Base-by-base conservation (phyloP, 2,113 vertebrate genomes). In the Loxodonta africana region DNA sequence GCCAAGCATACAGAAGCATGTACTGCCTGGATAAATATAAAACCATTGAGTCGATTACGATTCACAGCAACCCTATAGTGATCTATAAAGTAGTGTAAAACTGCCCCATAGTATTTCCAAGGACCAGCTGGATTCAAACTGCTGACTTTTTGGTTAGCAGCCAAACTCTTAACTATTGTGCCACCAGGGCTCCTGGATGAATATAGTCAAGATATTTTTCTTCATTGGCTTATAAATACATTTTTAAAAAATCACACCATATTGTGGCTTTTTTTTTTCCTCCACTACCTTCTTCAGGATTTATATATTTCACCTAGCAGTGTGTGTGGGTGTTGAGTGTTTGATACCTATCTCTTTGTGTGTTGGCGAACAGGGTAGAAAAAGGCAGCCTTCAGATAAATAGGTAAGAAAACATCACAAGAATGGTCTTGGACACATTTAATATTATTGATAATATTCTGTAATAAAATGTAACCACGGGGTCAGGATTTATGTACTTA, bases 291-390 rank as follows among this genome's bases (percentile, higher is more conserved):
- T 92, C 92, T 97, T 76, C 46, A 95, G 93, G 65, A 86, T 92
- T 96, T 97, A 95, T 94, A 73, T 92, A 94, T 96, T 95, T 96
- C 48, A 95, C 65, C 73, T 78, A 67, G 44, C 46, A 48, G 65
- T 84, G 8, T 92, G 17, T 83, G 53, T 60, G 62, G 88, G 71
- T 84, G 82, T 89, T 94, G 76, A 82, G 85, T 91, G 91, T 92
- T 93, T 97, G 91, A 97, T 97, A 88, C 26, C 87, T 81, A 97
- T 97, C 77, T 97, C 93, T 97, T 95, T 93, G 89, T 92, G 73
- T 93, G 88, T 92, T 88, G 62, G 89, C 84, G 83, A 67, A 15
- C 67, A 97, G 51, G 37, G 53, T 62, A 92, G 44, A 97, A 96
- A 96, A 95, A 95, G 44, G 37, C 82, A 94, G 95, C 90, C 81